Conservation (phyloP, 2,797 vertebrate genomes). For the Poecilia gillii region DNA sequence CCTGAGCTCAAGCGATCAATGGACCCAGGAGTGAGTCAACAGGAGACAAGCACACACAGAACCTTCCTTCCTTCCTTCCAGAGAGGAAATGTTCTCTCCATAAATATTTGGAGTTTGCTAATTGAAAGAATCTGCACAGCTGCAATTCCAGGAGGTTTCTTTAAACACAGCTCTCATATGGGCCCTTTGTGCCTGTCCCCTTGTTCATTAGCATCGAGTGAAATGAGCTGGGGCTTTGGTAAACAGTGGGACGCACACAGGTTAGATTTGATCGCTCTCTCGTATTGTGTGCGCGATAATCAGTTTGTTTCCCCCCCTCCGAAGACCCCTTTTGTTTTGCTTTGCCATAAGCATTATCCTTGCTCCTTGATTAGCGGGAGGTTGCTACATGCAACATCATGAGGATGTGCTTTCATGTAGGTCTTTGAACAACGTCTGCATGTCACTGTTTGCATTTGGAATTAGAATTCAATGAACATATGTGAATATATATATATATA, state of each 20-base stretch:
- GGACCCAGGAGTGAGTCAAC: constrained; percentile 58
- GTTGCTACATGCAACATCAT: constrained; percentile 35
- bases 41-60: constrained; percentile 59
- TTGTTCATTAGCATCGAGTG: constrained; percentile 64
- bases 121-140: constrained; percentile 80
- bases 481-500: constrained; percentile 27
- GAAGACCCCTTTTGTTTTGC: constrained; percentile 48
- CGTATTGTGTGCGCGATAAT: constrained; percentile 30
- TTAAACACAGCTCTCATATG: constrained; percentile 74
- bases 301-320: constrained; percentile 10
- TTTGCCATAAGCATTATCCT: constrained; percentile 45
- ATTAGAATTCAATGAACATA: constrained; percentile 62
- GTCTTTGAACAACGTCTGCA: constrained; percentile 69
- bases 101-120: constrained; percentile 84
- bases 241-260: constrained; percentile 49
- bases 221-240: constrained; percentile 63
- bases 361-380: constrained; percentile 29
- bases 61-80: constrained; percentile 54
- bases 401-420: constrained; percentile 38
- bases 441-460: constrained; percentile 69
- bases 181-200: constrained; percentile 69
- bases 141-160: constrained; percentile 67
- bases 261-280: constrained; percentile 38
- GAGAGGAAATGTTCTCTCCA: constrained; percentile 80
- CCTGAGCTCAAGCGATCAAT: constrained; percentile 66